Conservation (phyloP, 2,888 invertebrate genomes). For the Leptopterna dolabrata region DNA sequence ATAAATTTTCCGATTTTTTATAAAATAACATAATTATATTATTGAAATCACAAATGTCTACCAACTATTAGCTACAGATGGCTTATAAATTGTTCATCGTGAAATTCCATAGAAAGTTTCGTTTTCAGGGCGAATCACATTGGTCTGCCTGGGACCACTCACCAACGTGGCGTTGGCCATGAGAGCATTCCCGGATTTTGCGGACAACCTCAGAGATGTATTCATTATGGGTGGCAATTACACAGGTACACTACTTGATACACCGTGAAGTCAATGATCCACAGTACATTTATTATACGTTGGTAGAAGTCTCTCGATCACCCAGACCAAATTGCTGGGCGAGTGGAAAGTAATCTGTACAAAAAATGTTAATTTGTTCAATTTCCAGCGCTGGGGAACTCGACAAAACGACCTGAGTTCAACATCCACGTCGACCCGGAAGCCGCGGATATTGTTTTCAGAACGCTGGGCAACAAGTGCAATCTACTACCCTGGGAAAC, state of each 20-base stretch:
- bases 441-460: constrained; percentile 78
- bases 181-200: constrained; percentile 76
- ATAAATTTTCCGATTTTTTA: too few relatives aligned
- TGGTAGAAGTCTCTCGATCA: constrained; percentile 33
- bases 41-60: too few relatives aligned
- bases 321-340: neutral
- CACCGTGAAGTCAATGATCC: too few relatives aligned
- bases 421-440: constrained; percentile 84
- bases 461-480: constrained; percentile 71
- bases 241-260: constrained; percentile 69
- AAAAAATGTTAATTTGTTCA: too few relatives aligned
- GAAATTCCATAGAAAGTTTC: too few relatives aligned
- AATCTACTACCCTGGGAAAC: constrained; percentile 79
- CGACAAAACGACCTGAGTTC: constrained; percentile 73
- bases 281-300: neutral
- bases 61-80: too few relatives aligned
- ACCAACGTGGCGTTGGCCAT: constrained; percentile 84
- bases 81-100: too few relatives aligned
- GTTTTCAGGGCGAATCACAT: constrained; percentile 62
- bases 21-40: too few relatives aligned
- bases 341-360: neutral
- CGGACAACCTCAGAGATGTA: constrained; percentile 74
- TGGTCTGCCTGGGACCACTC: constrained; percentile 79
- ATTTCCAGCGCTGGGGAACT: constrained; percentile 58
- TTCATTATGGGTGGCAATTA: constrained; percentile 85